These are phyloP conservation scores for Melanchra persicariae DNA, from an alignment of 2,888 invertebrate species.

Conservation along the genomic window DNA sequence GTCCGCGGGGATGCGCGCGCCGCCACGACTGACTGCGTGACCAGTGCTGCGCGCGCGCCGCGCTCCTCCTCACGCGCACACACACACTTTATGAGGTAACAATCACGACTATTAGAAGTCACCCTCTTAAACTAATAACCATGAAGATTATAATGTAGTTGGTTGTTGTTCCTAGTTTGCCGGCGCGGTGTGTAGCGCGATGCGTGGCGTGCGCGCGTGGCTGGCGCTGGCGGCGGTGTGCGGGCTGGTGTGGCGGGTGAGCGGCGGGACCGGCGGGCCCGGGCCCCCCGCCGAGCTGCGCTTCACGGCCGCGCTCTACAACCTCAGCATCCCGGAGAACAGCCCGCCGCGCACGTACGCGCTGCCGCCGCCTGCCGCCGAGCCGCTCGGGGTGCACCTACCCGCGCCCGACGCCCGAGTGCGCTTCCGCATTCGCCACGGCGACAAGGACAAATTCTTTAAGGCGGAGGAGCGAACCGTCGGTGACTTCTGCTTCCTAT, in stretches of 20 bases:
- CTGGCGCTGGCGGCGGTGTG: slow-evolving; percentile 55
- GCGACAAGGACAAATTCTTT: slow-evolving; percentile 97
- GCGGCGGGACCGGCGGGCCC: slow-evolving; percentile 73
- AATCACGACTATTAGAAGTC: not conserved
- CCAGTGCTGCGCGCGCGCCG: slow-evolving; percentile 52
- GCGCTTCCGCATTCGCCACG: slow-evolving; percentile 96
- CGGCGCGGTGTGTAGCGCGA: slow-evolving; percentile 56
- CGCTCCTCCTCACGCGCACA: slow-evolving; percentile 47
- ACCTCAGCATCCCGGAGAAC: slow-evolving; percentile 98
- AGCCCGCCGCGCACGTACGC: slow-evolving; percentile 97
- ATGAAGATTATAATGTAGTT: not conserved
- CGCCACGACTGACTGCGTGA: slow-evolving; percentile 36
- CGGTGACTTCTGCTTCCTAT: slow-evolving; percentile 98
- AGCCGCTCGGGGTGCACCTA: slow-evolving; percentile 94
- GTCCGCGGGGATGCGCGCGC: slow-evolving; percentile 18
- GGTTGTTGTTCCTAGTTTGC: slow-evolving; percentile 37
- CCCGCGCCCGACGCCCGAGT: slow-evolving; percentile 88
- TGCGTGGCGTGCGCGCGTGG: slow-evolving; percentile 64
- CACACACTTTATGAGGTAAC: slow-evolving; percentile 59
- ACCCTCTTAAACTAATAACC: not conserved
- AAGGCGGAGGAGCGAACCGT: slow-evolving; percentile 97
- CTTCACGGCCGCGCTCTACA: slow-evolving; percentile 94
- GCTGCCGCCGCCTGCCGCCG: slow-evolving; percentile 92
- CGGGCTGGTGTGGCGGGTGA: slow-evolving; percentile 68
- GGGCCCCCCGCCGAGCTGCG: slow-evolving; percentile 90